Evolutionary conservation across 2,888 invertebrate species (phyloP), one percentile per base, ranked within the genome.

Genomic region (Gisinianus flammeolus): DNA sequence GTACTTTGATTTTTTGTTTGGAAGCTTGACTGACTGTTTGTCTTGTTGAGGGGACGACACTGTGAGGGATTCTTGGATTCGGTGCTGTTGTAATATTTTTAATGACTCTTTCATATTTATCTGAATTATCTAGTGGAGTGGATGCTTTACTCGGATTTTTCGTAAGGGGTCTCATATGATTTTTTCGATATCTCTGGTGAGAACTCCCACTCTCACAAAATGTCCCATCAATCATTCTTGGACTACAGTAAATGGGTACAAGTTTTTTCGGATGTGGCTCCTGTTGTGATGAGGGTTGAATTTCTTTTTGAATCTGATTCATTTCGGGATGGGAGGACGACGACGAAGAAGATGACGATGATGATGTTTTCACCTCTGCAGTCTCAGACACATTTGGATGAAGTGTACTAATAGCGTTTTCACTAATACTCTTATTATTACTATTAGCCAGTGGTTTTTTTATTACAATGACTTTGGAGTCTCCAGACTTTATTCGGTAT

Each of bases 1-100:
- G 68, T 2, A 83, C 81, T 44, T 81, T 79, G 8, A 83, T 33
- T 67, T 81, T 83, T 31, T 33, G 58, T 56, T 19, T 58, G 22
- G 69, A 68, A 10, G 68, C 8, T 2, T 8, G 31, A 5, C 22
- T 35, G 12, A 73, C 35, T 10, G 22, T 73, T 33, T 2, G n/a
- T 58, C 24, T 58, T 24, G 22, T 24, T n/a, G 58, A 8, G 22
- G 58, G 58, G 22, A 58, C 22, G 58, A 58, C 22, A 58, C 58
- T n/a, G 22, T 58, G 24, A n/a, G 58, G 24, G 22, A 58, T 58
- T 44, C 44, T 44, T 44, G 44, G 44, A 44, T 6, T 44, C 16
- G 44, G 44, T 44, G 44, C 44, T 4, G 44, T 44, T 44, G 6
- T 6, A 16, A 6, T 44, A 16, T 44, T 44, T 44, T 44, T 44